A percentile compares a stretch with the other conserved stretches of the same genome.
phyloP scores from a whole-genome alignment of 2,797 vertebrate species.

The Oceanodroma leucorhoa region DNA sequence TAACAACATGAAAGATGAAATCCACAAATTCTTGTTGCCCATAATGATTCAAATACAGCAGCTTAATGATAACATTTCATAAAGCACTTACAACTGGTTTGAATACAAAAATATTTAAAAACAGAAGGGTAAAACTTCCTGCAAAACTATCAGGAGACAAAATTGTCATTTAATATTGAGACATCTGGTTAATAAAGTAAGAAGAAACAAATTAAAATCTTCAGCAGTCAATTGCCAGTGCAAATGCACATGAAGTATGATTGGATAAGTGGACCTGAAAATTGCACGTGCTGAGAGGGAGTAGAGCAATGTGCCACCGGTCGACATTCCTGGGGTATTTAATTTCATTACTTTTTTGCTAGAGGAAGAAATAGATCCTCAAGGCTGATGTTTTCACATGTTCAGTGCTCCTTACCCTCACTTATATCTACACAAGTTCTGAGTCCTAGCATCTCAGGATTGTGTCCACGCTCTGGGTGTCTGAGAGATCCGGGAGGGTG shows the following conservation, averaged over 20 bases:
- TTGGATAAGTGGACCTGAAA: not conserved
- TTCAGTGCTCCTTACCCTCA: not conserved
- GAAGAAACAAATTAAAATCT: not conserved
- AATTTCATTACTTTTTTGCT: not conserved
- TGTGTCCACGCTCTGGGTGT: rapidly evolving
- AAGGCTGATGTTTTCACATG: not conserved
- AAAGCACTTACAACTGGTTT: not conserved
- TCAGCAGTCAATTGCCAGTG: not conserved
- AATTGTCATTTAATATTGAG: not conserved
- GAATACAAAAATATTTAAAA: not conserved
- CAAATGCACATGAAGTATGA: not conserved
- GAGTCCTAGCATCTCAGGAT: not conserved
- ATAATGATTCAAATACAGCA: not conserved
- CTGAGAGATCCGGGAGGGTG: not conserved
- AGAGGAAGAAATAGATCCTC: not conserved
- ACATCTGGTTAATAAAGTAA: not conserved
- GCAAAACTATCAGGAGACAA: not conserved
- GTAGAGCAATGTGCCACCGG: not conserved
- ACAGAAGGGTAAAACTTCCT: not conserved
- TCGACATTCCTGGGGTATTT: not conserved
- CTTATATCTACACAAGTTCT: not conserved
- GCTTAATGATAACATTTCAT: not conserved
- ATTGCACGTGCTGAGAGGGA: not conserved
- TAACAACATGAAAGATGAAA: not conserved
- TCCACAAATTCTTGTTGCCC: not conserved